Evolutionary conservation across 2,888 invertebrate genomes (phyloP).

Genomic region (Hybos culiciformis): DNA sequence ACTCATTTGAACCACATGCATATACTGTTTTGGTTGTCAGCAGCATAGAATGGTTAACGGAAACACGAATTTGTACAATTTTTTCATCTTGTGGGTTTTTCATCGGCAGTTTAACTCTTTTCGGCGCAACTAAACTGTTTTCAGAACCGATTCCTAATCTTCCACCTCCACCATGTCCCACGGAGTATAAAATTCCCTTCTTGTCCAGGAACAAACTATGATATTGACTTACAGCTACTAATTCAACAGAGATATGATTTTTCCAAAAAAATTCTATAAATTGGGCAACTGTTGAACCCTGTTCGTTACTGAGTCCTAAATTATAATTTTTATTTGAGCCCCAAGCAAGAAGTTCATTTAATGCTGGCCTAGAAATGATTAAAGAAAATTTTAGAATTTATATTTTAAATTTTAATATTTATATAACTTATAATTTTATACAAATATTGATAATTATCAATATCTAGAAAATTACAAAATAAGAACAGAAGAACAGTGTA

Average conservation of each 20-base stretch:
- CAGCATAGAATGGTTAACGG: constrained; percentile 30
- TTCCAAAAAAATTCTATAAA: constrained; percentile 52
- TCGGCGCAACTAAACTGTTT: constrained; percentile 32
- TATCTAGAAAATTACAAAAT: too few species aligned
- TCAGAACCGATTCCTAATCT: constrained; percentile 53
- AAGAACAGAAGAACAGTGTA: too few species aligned
- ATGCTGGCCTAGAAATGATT: constrained; percentile 22
- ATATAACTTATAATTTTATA: too few species aligned
- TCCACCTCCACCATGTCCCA: constrained; percentile 70
- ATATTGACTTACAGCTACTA: constrained; percentile 38
- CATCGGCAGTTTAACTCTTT: constrained; percentile 23
- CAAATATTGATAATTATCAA: not conserved
- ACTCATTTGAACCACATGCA: constrained; percentile 49
- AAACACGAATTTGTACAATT: constrained; percentile 29
- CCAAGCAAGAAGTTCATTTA: constrained; percentile 62
- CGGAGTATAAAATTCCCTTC: constrained; percentile 45
- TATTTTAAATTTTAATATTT: too few species aligned
- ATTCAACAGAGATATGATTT: constrained; percentile 42
- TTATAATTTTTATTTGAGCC: constrained; percentile 76
- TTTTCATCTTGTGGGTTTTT: constrained; percentile 24
- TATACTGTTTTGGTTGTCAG: constrained; percentile 33
- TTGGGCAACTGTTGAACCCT: constrained; percentile 49
- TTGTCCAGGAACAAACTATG: constrained; percentile 31
- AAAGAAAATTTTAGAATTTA: too few species aligned
- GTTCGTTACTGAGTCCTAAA: constrained; percentile 57